Percentiles rank a stretch among this genome's conserved stretches.
phyloP scores from a whole-genome alignment of 2,888 invertebrate genomes.

The Sphinx pinastri region DNA sequence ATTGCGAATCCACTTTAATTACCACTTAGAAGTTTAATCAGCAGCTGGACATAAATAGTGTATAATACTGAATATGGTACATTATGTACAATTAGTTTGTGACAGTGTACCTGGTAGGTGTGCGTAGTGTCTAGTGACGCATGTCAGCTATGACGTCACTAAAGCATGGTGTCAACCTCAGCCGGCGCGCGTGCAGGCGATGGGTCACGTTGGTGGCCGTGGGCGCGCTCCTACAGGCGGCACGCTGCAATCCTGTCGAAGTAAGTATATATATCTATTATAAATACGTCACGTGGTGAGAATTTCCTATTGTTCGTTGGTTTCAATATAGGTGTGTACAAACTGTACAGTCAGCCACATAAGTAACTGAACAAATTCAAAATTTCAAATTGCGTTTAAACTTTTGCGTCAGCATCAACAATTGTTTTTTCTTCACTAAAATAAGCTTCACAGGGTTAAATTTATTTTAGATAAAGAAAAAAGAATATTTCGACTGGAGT shows the following conservation, averaged over 20 bases:
- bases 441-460: too few relatives aligned
- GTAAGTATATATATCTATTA: constrained; percentile 56
- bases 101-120: constrained; percentile 21
- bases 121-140: constrained; percentile 35
- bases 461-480: too few relatives aligned
- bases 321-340: too few relatives aligned
- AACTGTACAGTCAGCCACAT: too few relatives aligned
- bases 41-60: constrained; percentile 21
- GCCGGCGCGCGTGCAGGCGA: constrained; percentile 87
- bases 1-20: constrained; percentile 52
- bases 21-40: background rate
- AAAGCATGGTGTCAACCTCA: constrained; percentile 88
- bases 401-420: too few relatives aligned
- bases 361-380: too few relatives aligned
- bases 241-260: constrained; percentile 61
- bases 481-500: too few relatives aligned
- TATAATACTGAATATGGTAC: constrained; percentile 37
- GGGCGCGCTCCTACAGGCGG: constrained; percentile 56
- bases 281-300: background rate
- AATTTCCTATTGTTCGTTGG: too few relatives aligned
- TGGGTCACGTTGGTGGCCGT: constrained; percentile 45
- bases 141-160: constrained; percentile 81
- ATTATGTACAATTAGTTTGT: constrained; percentile 32
- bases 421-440: too few relatives aligned
- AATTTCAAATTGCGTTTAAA: too few relatives aligned